phyloP scores from a whole-genome alignment of 1,140 invertebrate genomes.

The Glossosoma conforme region DNA sequence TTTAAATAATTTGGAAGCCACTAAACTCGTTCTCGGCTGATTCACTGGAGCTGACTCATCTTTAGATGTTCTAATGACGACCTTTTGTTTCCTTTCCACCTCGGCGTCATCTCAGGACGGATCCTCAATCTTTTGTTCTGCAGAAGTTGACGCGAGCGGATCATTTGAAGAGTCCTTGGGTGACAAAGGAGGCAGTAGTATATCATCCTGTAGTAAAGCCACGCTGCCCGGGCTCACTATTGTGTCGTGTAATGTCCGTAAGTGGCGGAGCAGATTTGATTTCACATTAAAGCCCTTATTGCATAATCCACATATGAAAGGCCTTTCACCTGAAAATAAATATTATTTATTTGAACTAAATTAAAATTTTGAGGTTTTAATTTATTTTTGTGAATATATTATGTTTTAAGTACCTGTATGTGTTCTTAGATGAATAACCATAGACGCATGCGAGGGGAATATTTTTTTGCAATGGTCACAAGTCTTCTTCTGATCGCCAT shows the following conservation, averaged over 20 bases:
- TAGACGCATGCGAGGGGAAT: conserved; percentile 71
- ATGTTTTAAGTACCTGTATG: conserved; percentile 52
- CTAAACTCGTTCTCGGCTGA: neutral
- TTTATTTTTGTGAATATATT: too few relatives aligned
- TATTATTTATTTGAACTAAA: too few relatives aligned
- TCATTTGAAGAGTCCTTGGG: conserved; percentile 29
- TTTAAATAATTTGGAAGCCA: neutral
- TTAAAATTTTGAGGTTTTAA: too few relatives aligned
- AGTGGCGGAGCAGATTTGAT: conserved; percentile 66
- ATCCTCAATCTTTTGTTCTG: conserved; percentile 39
- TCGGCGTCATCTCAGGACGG: conserved; percentile 42
- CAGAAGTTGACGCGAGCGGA: conserved; percentile 33
- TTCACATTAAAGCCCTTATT: conserved; percentile 76
- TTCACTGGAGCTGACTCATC: too few relatives aligned
- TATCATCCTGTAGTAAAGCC: conserved; percentile 25
- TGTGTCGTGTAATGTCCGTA: conserved; percentile 66
- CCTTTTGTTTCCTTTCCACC: conserved; percentile 34
- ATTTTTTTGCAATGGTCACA: conserved; percentile 68
- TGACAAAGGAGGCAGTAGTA: conserved; percentile 12
- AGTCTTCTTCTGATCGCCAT: conserved; percentile 60
- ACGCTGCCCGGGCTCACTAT: conserved; percentile 44
- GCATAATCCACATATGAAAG: conserved; percentile 68
- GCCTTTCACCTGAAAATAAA: conserved; percentile 54
- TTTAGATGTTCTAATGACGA: too few relatives aligned
- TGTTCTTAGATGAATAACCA: conserved; percentile 67